Evolutionary conservation across 2,888 invertebrate genomes (phyloP).

Genomic region (Acanthococcus lagerstroemiae): DNA sequence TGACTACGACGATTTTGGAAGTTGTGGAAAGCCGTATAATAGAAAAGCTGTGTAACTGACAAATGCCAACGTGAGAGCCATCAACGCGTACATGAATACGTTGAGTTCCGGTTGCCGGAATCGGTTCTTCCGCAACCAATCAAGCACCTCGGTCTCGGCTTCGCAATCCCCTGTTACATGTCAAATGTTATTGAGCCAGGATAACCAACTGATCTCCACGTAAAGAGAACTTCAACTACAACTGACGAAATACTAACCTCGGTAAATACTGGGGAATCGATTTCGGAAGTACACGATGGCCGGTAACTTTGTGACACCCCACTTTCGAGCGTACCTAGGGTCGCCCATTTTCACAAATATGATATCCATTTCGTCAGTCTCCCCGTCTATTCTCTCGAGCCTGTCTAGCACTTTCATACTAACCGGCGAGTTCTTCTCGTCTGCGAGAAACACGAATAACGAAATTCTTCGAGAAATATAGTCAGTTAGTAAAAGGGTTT

Average conservation of each 20-base stretch:
- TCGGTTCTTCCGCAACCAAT: slow-evolving; percentile 86
- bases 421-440: slow-evolving; percentile 67
- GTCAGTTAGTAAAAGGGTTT: too few relatives aligned
- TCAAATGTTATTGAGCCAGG: neutral
- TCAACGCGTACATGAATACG: slow-evolving; percentile 85
- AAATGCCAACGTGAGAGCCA: slow-evolving; percentile 75
- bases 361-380: slow-evolving; percentile 86
- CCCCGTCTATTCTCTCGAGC: slow-evolving; percentile 87
- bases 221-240: too few relatives aligned
- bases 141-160: slow-evolving; percentile 74
- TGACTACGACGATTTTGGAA: slow-evolving; percentile 25
- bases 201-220: too few relatives aligned
- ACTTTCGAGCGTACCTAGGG: slow-evolving; percentile 79
- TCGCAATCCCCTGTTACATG: slow-evolving; percentile 60
- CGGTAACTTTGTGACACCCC: slow-evolving; percentile 85
- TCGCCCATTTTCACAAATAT: slow-evolving; percentile 92
- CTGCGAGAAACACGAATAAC: slow-evolving; percentile 44
- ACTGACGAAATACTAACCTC: slow-evolving; percentile 58
- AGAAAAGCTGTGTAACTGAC: slow-evolving; percentile 83
- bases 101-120: slow-evolving; percentile 87
- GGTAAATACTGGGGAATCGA: slow-evolving; percentile 83
- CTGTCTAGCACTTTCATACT: slow-evolving; percentile 74
- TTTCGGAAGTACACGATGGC: slow-evolving; percentile 85
- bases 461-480: neutral
- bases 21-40: slow-evolving; percentile 74